Evolutionary conservation across 53 echinoderm and acorn worm species (phyloP).

Genomic region (Hippasteria phrygiana): DNA sequence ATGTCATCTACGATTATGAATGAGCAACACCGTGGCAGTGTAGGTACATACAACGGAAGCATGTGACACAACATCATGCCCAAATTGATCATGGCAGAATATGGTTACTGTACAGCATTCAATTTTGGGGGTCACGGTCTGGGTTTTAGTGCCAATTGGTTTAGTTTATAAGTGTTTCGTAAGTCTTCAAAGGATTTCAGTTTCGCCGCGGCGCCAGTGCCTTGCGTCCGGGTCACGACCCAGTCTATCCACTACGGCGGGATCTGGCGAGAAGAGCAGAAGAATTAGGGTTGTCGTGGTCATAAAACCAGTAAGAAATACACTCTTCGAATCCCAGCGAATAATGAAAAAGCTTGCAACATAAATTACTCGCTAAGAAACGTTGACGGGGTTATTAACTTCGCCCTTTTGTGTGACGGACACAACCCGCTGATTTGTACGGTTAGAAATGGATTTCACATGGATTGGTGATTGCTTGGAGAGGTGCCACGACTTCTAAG

Average conservation of each 20-base stretch:
- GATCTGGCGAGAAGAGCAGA: constrained; percentile 11
- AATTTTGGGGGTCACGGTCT: neutral
- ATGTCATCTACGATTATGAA: no score
- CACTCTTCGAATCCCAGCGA: neutral
- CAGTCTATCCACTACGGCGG: neutral
- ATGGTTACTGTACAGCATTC: constrained; percentile 23
- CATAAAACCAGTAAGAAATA: constrained; percentile 5
- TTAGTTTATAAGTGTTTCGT: constrained; percentile 37
- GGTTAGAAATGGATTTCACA: no score
- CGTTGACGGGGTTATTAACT: neutral
- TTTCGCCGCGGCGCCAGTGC: constrained; percentile 36
- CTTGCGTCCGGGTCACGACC: constrained; percentile 28
- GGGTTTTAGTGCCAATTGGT: neutral
- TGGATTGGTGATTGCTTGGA: no score
- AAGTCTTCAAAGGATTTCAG: constrained; percentile 32
- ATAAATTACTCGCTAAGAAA: constrained; percentile 10
- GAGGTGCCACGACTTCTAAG: no score
- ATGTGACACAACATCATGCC: neutral
- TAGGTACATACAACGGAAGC: neutral
- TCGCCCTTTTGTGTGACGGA: neutral
- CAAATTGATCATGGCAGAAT: constrained; percentile 17
- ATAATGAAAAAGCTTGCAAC: constrained; percentile 3
- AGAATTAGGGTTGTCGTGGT: constrained; percentile 18
- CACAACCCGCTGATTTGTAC: neutral
- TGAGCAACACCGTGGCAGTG: neutral